phyloP scores from a whole-genome alignment of 2,888 invertebrate genomes.

The Pristionchus fissidentatus region DNA sequence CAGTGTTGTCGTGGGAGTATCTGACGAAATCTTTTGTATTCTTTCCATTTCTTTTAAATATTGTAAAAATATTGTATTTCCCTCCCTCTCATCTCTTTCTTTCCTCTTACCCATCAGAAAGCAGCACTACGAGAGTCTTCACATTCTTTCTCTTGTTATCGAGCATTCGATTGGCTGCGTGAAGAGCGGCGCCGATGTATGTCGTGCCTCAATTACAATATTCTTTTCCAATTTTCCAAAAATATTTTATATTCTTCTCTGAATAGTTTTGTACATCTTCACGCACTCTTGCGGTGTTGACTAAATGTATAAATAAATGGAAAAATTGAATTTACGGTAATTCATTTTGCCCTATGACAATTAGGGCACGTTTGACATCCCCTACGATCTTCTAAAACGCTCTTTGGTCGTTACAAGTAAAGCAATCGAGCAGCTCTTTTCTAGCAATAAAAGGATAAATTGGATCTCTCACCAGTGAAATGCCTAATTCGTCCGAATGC shows the following conservation, averaged over 20 bases:
- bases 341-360: too few species aligned
- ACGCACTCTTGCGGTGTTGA: too few species aligned
- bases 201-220: slow-evolving; percentile 72
- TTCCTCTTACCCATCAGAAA: slow-evolving; percentile 68
- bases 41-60: too few species aligned
- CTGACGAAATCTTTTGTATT: slow-evolving; percentile 50
- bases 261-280: too few species aligned
- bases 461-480: slow-evolving; percentile 64
- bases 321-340: background rate
- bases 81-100: background rate
- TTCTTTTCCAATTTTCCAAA: background rate
- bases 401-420: too few species aligned
- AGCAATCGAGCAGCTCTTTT: too few species aligned
- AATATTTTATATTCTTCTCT: too few species aligned
- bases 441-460: too few species aligned
- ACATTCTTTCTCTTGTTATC: slow-evolving; percentile 65
- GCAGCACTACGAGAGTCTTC: slow-evolving; percentile 68
- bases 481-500: slow-evolving; percentile 66
- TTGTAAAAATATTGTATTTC: background rate
- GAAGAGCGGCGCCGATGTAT: slow-evolving; percentile 72
- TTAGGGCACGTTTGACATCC: too few species aligned
- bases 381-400: background rate
- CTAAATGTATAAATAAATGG: too few species aligned
- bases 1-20: slow-evolving; percentile 66
- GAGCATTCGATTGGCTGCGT: slow-evolving; percentile 63